Evolutionary conservation across 2,113 vertebrate species (phyloP).

Genomic region (Ameiurus melas): DNA sequence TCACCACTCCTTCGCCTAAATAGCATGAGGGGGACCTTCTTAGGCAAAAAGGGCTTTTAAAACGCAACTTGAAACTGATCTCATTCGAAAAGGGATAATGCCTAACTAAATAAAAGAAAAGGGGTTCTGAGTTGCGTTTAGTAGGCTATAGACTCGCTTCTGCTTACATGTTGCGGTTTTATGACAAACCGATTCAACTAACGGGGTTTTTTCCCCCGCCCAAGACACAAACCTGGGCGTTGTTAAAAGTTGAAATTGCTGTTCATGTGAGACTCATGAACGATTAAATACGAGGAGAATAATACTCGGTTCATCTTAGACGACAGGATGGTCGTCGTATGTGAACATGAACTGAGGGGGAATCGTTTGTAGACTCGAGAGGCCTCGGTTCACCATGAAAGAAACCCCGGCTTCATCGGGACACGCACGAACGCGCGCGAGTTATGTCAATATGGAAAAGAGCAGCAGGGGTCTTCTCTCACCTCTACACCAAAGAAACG

Average conservation of each 20-base stretch:
- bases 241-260: not conserved
- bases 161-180: slow-evolving; percentile 18
- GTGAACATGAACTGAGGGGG: slow-evolving; percentile 2
- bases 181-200: slow-evolving; percentile 41
- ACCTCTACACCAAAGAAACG: slow-evolving; percentile 26
- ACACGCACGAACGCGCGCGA: slow-evolving; percentile 74
- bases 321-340: not conserved
- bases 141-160: slow-evolving; percentile 46
- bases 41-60: slow-evolving; percentile 79
- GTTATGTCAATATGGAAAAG: slow-evolving; percentile 75
- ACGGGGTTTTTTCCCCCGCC: not conserved
- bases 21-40: slow-evolving; percentile 81
- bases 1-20: slow-evolving; percentile 93
- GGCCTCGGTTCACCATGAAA: slow-evolving; percentile 67
- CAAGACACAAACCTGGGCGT: not conserved
- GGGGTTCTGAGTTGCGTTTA: slow-evolving; percentile 62
- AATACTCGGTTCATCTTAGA: not conserved
- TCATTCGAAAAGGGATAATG: slow-evolving; percentile 82
- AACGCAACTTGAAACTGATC: slow-evolving; percentile 87
- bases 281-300: not conserved
- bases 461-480: slow-evolving; percentile 51
- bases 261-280: not conserved
- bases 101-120: slow-evolving; percentile 72
- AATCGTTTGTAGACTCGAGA: slow-evolving; percentile 57
- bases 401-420: slow-evolving; percentile 75